Conservation (phyloP, 2,113 vertebrate genomes). For the Gavialis gangeticus region DNA sequence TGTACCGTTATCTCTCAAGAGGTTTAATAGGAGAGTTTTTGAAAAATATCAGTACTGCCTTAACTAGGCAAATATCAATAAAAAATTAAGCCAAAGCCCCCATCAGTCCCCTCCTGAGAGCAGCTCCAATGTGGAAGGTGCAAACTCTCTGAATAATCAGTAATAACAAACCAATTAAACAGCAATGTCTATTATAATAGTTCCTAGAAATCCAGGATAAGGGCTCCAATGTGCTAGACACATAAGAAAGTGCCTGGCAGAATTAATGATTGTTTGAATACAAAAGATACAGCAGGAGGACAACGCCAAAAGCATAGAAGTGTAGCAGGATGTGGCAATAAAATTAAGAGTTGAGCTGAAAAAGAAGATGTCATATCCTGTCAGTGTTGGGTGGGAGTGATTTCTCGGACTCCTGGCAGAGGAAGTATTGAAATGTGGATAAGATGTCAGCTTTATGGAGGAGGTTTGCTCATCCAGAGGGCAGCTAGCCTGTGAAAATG, state of each 20-base stretch:
- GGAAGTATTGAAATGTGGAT: not conserved
- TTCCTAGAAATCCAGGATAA: not conserved
- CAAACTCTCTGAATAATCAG: not conserved
- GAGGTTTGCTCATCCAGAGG: not conserved
- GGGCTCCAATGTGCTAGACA: not conserved
- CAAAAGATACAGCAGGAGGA: not conserved
- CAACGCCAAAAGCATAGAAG: not conserved
- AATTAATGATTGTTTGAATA: not conserved
- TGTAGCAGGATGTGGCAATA: not conserved
- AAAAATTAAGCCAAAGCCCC: not conserved
- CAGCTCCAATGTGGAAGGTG: not conserved
- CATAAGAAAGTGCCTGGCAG: not conserved
- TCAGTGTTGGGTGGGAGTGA: not conserved
- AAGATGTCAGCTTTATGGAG: not conserved
- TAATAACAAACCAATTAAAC: not conserved
- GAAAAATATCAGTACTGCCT: not conserved
- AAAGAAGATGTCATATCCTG: not conserved
- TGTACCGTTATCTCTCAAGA: not conserved
- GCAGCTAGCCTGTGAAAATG: not conserved
- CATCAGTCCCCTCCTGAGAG: not conserved
- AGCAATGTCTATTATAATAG: not conserved
- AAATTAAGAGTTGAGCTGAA: not conserved
- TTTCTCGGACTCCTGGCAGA: not conserved
- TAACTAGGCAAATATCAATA: not conserved
- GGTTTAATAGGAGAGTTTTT: not conserved